Conservation (phyloP, 1,140 invertebrate species). For the Diplogasteroides magnus region DNA sequence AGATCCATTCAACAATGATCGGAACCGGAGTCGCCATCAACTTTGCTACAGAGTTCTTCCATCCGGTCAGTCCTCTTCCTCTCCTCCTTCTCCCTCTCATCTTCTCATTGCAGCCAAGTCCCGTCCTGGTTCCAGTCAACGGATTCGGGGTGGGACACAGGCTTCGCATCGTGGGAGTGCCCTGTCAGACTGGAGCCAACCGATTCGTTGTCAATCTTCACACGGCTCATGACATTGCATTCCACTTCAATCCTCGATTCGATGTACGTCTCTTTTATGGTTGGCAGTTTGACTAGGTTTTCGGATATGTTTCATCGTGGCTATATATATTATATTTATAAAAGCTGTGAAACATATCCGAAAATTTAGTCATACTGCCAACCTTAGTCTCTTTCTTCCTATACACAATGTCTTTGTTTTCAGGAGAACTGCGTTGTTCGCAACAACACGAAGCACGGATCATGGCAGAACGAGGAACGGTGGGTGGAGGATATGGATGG, state of each 20-base stretch:
- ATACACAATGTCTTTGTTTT: neutral
- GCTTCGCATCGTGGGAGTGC: slow-evolving; percentile 1
- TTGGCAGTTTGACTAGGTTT: no score
- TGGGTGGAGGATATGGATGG: no score
- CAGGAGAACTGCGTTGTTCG: slow-evolving; percentile 18
- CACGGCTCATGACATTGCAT: slow-evolving; percentile 17
- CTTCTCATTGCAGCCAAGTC: slow-evolving; percentile 4
- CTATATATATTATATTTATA: no score
- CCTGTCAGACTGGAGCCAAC: neutral
- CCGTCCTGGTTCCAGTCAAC: neutral
- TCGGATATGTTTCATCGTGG: no score
- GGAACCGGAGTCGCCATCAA: slow-evolving; percentile 20
- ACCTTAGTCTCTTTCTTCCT: no score
- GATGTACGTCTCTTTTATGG: no score
- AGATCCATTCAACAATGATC: slow-evolving; percentile 25
- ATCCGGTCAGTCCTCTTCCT: slow-evolving; percentile 13
- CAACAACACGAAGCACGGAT: slow-evolving; percentile 15
- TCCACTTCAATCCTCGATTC: slow-evolving; percentile 26
- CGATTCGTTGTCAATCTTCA: slow-evolving; percentile 19
- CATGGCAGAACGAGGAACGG: slow-evolving; percentile 22
- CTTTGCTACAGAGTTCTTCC: slow-evolving; percentile 26
- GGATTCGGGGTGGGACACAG: neutral
- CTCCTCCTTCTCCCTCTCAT: neutral
- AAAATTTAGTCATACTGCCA: no score
- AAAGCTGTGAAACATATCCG: no score